Conservation (phyloP, 2,797 vertebrate genomes). For the Coilia nasus region DNA sequence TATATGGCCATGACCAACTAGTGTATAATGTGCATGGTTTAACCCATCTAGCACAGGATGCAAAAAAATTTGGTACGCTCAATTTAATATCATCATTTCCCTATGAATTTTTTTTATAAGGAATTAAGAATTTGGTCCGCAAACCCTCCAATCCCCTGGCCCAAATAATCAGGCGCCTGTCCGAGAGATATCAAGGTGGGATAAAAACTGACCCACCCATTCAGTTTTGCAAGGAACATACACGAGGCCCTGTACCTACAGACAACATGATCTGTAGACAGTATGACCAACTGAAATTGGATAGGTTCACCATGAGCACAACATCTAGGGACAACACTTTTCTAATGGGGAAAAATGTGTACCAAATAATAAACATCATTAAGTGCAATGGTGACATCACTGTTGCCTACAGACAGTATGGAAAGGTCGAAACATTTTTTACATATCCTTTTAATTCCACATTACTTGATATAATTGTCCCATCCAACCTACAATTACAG, state of each 20-base stretch:
- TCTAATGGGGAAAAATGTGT: conserved; percentile 24
- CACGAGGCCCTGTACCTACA: conserved; percentile 23
- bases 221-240: conserved; percentile 16
- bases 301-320: conserved; percentile 16
- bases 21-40: too few species aligned
- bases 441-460: too few species aligned
- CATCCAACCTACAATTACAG: background rate
- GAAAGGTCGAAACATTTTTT: too few species aligned
- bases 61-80: background rate
- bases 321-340: conserved; percentile 6
- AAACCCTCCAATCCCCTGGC: conserved; percentile 32
- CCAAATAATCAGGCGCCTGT: conserved; percentile 32
- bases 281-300: conserved; percentile 15
- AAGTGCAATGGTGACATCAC: background rate
- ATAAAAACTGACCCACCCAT: background rate
- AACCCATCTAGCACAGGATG: too few species aligned
- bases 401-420: conserved; percentile 17
- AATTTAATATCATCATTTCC: conserved; percentile 42
- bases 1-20: too few species aligned
- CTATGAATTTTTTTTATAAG: conserved; percentile 37
- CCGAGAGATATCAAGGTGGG: background rate
- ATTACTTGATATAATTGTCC: background rate
- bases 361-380: conserved; percentile 16
- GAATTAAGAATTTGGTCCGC: conserved; percentile 32
- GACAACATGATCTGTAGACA: too few species aligned